Conservation (phyloP, 2,113 vertebrate species). For the Cervus canadensis region DNA sequence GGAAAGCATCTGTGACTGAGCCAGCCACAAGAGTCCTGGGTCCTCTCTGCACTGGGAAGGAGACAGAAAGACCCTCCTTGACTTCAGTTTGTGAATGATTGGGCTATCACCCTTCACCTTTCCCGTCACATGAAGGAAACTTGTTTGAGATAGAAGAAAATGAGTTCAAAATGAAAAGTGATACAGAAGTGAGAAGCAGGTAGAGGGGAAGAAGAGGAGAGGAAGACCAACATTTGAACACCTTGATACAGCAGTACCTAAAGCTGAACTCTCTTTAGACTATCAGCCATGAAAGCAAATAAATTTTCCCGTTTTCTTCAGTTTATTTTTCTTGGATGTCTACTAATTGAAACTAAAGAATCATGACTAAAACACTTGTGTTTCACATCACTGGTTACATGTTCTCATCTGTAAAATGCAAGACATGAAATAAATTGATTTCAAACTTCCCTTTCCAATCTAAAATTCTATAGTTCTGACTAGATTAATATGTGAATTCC, state of each 20-base stretch:
- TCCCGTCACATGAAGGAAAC: neutral
- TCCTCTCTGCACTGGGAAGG: neutral
- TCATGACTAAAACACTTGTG: neutral
- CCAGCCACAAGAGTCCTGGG: neutral
- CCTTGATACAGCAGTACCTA: neutral
- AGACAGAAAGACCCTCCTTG: neutral
- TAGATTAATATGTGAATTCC: neutral
- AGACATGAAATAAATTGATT: neutral
- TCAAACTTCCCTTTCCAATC: neutral
- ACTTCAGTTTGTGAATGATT: neutral
- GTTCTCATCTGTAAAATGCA: neutral
- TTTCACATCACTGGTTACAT: neutral
- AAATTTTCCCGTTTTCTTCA: neutral
- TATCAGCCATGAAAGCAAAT: neutral
- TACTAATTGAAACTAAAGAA: neutral
- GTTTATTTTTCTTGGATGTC: neutral
- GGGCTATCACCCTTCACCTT: neutral
- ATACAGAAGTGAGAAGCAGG: neutral
- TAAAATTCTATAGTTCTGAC: neutral
- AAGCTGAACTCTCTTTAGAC: neutral
- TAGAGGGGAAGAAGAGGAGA: neutral
- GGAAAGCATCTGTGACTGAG: neutral
- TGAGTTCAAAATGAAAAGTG: neutral
- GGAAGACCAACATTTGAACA: neutral
- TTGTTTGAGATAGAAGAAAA: neutral